These are phyloP conservation scores for Pluvialis apricaria DNA, from an alignment of 2,113 vertebrate species.

Conservation along the genomic window DNA sequence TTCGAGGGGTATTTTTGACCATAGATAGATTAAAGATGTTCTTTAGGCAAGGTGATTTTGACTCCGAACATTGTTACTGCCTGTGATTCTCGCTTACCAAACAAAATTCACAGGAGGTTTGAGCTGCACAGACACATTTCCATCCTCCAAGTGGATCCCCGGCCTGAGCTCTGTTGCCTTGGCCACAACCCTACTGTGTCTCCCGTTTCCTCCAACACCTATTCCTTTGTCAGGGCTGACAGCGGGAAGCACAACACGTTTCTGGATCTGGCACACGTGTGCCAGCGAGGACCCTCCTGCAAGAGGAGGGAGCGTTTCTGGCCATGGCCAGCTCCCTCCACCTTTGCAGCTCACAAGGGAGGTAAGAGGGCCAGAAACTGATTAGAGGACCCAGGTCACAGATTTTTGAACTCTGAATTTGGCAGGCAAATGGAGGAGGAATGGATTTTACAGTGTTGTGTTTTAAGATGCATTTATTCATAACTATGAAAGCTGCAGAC, in stretches of 20 bases:
- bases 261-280: neutral
- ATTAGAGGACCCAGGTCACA: conserved; percentile 18
- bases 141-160: neutral
- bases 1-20: neutral
- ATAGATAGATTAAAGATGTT: neutral
- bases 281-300: neutral
- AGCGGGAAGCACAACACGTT: neutral
- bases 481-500: conserved; percentile 7
- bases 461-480: conserved; percentile 47
- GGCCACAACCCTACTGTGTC: accelerated
- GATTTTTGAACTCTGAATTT: conserved; percentile 25
- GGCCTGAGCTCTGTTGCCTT: neutral
- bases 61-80: neutral
- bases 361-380: neutral
- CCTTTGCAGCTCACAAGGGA: neutral
- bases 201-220: neutral
- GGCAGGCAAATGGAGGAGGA: neutral
- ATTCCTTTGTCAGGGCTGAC: neutral
- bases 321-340: neutral
- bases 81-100: neutral
- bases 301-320: neutral
- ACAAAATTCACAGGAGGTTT: neutral
- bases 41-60: neutral
- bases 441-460: neutral
- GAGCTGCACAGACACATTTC: neutral